Base-by-base conservation (phyloP, 2,113 vertebrate genomes). In the Alligator mississippiensis region DNA sequence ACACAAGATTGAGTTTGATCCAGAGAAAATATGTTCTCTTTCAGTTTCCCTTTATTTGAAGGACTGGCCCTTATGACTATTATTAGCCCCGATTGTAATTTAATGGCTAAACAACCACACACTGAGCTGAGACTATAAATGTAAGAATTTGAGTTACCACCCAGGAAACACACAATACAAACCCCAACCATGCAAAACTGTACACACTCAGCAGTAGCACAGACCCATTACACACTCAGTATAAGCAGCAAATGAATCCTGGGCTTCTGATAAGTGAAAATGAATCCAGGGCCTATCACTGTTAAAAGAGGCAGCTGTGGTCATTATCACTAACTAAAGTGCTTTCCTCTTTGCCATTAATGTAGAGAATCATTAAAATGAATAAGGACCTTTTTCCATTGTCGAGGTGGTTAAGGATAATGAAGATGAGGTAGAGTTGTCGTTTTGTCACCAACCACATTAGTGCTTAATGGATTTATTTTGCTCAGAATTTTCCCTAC, bases 11-110 rank as follows among this genome's bases (percentile, higher is more conserved):
- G 66, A 60, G 68, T 92, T 87, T 92, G 93, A 94, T 80, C 72
- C 84, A 16, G 77, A 89, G 34, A 25, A 92, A 63, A 75, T 8
- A 34, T 55, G 28, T 81, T 94, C 57, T 88, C 87, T 83, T 62
- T 68, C 27, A 72, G n/a, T 76, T 76, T 5, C 15, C 74, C 80
- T 80, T 82, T 75, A 58, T 75, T 93, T 93, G 79, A 82, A 86
- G 89, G 79, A 62, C 80, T 85, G 66, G n/a, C 34, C 24, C 88
- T 82, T 66, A 84, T 58, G 89, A 89, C 86, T 85, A 92, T 84
- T 91, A 87, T 90, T 96, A 82, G 82, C 77, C 80, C 83, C 90
- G 90, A 91, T 85, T 62, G 92, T 47, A 94, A 72, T 59, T 81
- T 82, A 95, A 82, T 80, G 82, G 61, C 28, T 88, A 86, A 78